These are phyloP conservation scores for Rhynchopsitta pachyrhyncha DNA, from an alignment of 2,113 vertebrate genomes.

Conservation along the genomic window DNA sequence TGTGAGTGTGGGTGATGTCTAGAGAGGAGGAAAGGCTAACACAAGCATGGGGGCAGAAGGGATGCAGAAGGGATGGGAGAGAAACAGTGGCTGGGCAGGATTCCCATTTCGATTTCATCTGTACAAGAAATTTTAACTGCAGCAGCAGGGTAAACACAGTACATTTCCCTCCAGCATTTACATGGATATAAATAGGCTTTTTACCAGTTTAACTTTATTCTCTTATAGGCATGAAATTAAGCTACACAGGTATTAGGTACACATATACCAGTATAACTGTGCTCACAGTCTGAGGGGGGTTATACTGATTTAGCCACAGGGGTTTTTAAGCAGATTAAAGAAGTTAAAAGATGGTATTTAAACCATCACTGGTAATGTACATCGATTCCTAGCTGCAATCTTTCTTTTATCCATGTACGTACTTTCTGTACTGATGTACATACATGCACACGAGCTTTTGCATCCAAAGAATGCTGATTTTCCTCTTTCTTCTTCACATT, in stretches of 20 bases:
- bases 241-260: constrained; percentile 47
- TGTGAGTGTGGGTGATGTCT: fast-evolving
- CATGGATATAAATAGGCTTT: not conserved
- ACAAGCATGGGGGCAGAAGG: not conserved
- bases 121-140: not conserved
- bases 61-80: not conserved
- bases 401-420: not conserved
- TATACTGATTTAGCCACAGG: constrained; percentile 46
- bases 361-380: not conserved
- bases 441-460: not conserved
- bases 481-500: not conserved
- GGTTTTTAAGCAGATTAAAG: constrained; percentile 39
- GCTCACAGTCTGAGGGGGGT: constrained; percentile 30
- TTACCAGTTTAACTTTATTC: constrained; percentile 21
- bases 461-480: not conserved
- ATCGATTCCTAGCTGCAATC: not conserved
- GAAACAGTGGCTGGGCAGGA: not conserved
- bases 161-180: constrained; percentile 6
- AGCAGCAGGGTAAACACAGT: not conserved
- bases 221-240: constrained; percentile 59
- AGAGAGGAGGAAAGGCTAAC: not conserved
- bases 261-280: constrained; percentile 3
- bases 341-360: constrained; percentile 31
- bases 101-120: not conserved
- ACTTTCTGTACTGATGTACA: not conserved